Evolutionary conservation across 2,888 invertebrate genomes (phyloP).

Genomic region (Dryococelus australis): DNA sequence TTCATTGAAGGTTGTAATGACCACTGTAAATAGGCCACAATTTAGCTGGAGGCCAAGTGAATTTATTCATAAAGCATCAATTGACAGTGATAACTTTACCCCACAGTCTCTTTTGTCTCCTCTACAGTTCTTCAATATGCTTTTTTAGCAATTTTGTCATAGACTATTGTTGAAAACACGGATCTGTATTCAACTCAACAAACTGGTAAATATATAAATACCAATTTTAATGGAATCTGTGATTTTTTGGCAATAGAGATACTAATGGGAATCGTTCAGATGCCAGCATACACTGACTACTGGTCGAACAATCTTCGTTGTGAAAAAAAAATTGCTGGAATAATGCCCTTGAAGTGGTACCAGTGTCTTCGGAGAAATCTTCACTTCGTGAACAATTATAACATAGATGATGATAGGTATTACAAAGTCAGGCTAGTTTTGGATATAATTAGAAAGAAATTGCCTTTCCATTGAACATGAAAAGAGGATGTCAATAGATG

Average conservation of each 20-base stretch:
- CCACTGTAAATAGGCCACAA: neutral
- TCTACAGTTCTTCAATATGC: neutral
- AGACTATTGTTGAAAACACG: neutral
- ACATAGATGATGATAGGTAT: neutral
- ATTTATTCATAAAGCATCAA: conserved; percentile 1
- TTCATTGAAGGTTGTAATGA: neutral
- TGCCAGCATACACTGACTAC: conserved; percentile 16
- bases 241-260: conserved; percentile 10
- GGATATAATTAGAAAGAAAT: neutral
- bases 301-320: neutral
- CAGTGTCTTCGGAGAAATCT: neutral
- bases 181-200: neutral
- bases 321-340: neutral
- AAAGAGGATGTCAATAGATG: conserved; percentile 10
- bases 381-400: neutral
- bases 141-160: neutral
- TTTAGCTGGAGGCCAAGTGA: neutral
- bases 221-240: neutral
- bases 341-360: neutral
- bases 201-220: neutral
- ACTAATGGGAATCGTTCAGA: neutral
- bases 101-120: neutral
- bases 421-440: neutral
- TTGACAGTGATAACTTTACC: neutral
- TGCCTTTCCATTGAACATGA: neutral